Conservation (phyloP, 2,888 invertebrate genomes). For the Eilema sororculum region DNA sequence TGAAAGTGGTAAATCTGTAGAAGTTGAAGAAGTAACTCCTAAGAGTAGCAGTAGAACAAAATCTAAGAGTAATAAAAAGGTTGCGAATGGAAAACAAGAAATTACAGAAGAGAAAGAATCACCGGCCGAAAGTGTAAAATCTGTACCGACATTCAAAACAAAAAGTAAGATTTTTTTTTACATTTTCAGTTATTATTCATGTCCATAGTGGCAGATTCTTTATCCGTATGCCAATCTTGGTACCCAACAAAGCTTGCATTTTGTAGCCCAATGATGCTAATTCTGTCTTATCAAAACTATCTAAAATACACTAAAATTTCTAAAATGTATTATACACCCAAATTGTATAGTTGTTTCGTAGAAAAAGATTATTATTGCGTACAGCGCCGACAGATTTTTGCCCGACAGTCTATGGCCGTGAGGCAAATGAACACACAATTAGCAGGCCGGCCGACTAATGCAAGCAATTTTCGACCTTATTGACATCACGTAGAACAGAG, state of each 20-base stretch:
- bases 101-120: slow-evolving; percentile 55
- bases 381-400: no score
- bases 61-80: slow-evolving; percentile 52
- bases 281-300: no score
- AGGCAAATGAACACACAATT: no score
- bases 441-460: no score
- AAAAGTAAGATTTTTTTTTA: slow-evolving; percentile 37
- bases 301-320: no score
- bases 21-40: slow-evolving; percentile 45
- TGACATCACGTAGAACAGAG: no score
- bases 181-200: not conserved
- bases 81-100: slow-evolving; percentile 54
- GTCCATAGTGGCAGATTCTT: not conserved
- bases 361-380: no score
- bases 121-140: slow-evolving; percentile 52
- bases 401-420: no score
- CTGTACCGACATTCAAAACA: slow-evolving; percentile 21
- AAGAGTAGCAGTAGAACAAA: slow-evolving; percentile 55
- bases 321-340: no score
- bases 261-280: not conserved
- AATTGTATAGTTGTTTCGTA: no score
- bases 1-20: slow-evolving; percentile 44
- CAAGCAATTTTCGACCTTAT: no score
- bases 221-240: not conserved
- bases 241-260: not conserved